phyloP scores from a whole-genome alignment of 2,888 invertebrate genomes.

The Calliphora vomitoria region DNA sequence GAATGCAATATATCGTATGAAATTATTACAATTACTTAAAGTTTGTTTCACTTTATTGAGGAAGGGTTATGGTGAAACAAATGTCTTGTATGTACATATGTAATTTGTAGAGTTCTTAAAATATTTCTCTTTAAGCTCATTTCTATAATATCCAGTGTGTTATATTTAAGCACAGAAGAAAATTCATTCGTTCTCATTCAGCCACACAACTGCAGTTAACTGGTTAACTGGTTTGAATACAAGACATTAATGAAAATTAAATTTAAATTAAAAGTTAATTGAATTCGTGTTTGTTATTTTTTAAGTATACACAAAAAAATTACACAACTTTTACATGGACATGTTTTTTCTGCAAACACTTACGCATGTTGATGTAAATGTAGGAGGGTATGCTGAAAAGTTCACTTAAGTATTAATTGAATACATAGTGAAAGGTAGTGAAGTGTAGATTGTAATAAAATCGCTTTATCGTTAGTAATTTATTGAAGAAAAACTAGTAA shows the following conservation, averaged over 20 bases:
- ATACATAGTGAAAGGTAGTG: no score
- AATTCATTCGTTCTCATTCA: neutral
- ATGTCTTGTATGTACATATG: neutral
- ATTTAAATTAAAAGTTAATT: conserved; percentile 58
- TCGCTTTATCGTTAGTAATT: no score
- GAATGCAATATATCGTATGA: no score
- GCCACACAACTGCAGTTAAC: neutral
- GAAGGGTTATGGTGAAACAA: no score
- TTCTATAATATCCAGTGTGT: neutral
- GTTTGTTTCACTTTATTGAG: no score
- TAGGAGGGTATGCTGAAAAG: neutral
- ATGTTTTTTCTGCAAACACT: neutral
- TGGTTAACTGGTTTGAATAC: conserved; percentile 4
- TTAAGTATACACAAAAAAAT: neutral
- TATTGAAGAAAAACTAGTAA: no score
- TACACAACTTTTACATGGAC: neutral
- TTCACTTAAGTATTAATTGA: neutral
- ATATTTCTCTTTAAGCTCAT: conserved; percentile 1
- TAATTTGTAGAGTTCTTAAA: neutral
- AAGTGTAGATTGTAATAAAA: no score
- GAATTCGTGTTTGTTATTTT: conserved; percentile 34
- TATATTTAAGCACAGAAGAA: neutral
- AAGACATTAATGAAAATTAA: conserved; percentile 53
- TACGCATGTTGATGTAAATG: neutral
- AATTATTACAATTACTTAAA: no score